Percentiles rank a stretch among this genome's conserved stretches.
Evolutionary conservation across 2,113 vertebrate genomes (phyloP).

Genomic region (Chauna torquata): DNA sequence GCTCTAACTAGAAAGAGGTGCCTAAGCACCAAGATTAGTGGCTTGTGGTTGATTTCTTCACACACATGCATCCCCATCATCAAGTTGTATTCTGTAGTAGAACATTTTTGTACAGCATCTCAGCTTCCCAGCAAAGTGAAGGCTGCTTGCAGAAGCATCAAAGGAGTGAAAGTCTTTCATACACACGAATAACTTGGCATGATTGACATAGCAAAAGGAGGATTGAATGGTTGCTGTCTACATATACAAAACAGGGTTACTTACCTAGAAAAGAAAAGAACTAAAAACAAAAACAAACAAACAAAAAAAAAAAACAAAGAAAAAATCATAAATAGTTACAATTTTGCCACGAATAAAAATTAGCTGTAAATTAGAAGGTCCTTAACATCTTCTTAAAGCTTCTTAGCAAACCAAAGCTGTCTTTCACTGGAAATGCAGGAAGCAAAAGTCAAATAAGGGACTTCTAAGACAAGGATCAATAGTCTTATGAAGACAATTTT

Average conservation of each 20-base stretch:
- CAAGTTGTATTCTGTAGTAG: not conserved
- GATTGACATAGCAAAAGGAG: not conserved
- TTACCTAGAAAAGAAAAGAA: not conserved
- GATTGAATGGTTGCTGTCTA: not conserved
- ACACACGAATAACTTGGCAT: not conserved
- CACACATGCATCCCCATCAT: too few relatives aligned
- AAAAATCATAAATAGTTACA: not conserved
- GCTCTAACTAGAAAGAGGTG: not conserved
- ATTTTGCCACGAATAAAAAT: not conserved
- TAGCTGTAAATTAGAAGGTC: not conserved
- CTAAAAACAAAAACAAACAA: too few relatives aligned
- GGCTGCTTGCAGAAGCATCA: not conserved
- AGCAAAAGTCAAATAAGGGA: not conserved
- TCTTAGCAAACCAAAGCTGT: not conserved
- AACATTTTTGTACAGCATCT: not conserved
- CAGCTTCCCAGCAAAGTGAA: not conserved
- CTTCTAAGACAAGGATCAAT: not conserved
- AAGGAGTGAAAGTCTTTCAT: not conserved
- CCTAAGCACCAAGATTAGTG: not conserved
- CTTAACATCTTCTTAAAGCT: not conserved
- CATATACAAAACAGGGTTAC: not conserved
- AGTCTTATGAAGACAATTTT: constrained; percentile 7
- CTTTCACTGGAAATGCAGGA: not conserved
- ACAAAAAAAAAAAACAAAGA: not conserved
- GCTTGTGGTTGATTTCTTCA: not conserved